Evolutionary conservation across 2,888 invertebrate genomes (phyloP), one percentile per base, ranked within the genome.

Genomic region (Patella ulyssiponensis): DNA sequence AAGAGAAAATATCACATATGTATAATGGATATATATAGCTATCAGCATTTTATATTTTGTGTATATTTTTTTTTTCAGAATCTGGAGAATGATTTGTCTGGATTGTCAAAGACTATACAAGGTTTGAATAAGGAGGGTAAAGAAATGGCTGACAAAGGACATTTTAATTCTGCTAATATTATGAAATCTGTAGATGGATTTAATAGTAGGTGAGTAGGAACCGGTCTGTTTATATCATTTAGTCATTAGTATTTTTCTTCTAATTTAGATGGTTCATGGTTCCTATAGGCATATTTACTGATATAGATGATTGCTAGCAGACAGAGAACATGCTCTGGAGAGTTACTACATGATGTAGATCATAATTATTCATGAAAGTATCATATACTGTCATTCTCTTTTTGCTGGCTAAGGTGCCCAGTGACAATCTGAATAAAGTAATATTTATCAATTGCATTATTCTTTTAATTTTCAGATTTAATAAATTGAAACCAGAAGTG

Each of bases 121-220:
- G 95, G 95, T 77, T 93, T 98, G 17, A 95, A 95, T 0, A 94
- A 94, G 0, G 94, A 95, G 73, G 90, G 98, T 12, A 95, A 96
- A 82, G 96, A 97, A 92, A 95, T 99, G 95, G 96, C 96, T 0
- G 95, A 96, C 53, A 96, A 96, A 79, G 98, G 97, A 0, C 98
- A 99, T 92, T 99, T 98, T 92, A 98, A 98, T 93, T 95, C 97
- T 2, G 95, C 94, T 1, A 95, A 95, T 84, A 98, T 99, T 82
- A 93, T 95, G 86, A 93, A 95, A 80, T 95, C 95, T 83, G 96
- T 96, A 76, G 94, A 95, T 80, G 94, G 94, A 51, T 94, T 96
- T 86, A 94, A 95, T 89, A 93, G 94, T 79, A 93, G 94, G 93
- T 94, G 85, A 83, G 91, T 86, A 53, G 76, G 72, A 44, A 9